Evolutionary conservation across 2,113 vertebrate genomes (phyloP), one percentile per base, ranked within the genome.

Genomic region (Azemiops feae): DNA sequence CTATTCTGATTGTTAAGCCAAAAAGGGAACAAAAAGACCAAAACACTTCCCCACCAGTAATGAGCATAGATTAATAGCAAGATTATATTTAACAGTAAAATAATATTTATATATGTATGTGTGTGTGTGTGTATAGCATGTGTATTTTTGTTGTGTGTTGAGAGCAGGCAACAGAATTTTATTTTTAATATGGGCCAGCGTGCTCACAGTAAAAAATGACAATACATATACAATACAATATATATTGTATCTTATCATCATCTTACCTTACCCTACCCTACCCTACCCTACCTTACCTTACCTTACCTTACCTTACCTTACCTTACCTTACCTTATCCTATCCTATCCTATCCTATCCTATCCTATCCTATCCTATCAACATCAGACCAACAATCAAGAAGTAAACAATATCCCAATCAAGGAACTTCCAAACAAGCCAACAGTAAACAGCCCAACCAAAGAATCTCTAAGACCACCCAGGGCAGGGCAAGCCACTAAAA

Each of bases 301-400:
- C 0, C 8, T 7, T 50, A 50, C 0, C 8, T 7, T 47, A 47
- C 0, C 47, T 6, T 47, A 47, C 0, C 47, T 6, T 47, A 47
- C 1, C 47, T 5, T 47, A 47, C 0, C 47, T 1, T 47, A 47
- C 0, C 47, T 5, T 47, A 47, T 8, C 47, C 47, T 47, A 47
- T 47, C 47, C 47, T 47, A 47, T 47, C 47, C 47, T 50, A 50
- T 9, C 47, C 47, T 50, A 50, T 50, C 47, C 47, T 50, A 50
- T 50, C 47, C 47, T 50, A 50, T 50, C 8, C 47, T 50, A 50
- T 50, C 47, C 9, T 50, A 9, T 50, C 47, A 30, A 64, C 60
- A 64, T n/a, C 30, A 69, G 30, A 5, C 30, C 60, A 69, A 69
- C 64, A 69, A 69, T n/a, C 12, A 69, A 69, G 64, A n/a, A 69